These are phyloP conservation scores for Hirudinaria manillensis DNA, from an alignment of 2,888 invertebrate genomes.

Conservation along the genomic window DNA sequence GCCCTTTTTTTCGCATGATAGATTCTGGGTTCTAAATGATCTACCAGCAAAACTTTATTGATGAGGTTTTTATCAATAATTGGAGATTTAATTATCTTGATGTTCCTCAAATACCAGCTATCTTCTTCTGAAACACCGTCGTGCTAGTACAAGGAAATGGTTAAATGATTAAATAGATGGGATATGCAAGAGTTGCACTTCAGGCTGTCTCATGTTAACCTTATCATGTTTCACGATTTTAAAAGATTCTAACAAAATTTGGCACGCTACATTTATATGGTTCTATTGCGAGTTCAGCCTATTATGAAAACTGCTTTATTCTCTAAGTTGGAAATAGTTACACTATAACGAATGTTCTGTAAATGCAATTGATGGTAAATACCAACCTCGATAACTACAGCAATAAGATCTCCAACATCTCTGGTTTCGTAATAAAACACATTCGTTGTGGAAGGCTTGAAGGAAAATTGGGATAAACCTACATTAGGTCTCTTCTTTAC, in stretches of 20 bases:
- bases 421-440: slow-evolving; percentile 50
- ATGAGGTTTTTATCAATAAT: not conserved
- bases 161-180: not conserved
- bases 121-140: slow-evolving; percentile 51
- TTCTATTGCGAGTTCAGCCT: no score
- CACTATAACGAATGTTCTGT: no score
- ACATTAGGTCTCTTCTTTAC: slow-evolving; percentile 46
- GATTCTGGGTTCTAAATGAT: no score
- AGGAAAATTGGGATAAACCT: slow-evolving; percentile 47
- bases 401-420: slow-evolving; percentile 51
- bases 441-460: slow-evolving; percentile 51
- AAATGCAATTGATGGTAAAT: not conserved
- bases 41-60: no score
- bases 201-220: not conserved
- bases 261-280: no score
- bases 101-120: slow-evolving; percentile 52
- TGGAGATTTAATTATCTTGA: slow-evolving; percentile 48
- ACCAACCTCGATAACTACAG: slow-evolving; percentile 51
- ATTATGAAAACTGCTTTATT: no score
- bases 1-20: no score
- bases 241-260: not conserved
- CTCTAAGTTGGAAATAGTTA: no score
- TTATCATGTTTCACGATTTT: not conserved
- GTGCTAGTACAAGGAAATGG: slow-evolving; percentile 43
- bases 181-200: not conserved